Evolutionary conservation across 2,113 vertebrate species (phyloP).

Genomic region (Girardinichthys multiradiatus): DNA sequence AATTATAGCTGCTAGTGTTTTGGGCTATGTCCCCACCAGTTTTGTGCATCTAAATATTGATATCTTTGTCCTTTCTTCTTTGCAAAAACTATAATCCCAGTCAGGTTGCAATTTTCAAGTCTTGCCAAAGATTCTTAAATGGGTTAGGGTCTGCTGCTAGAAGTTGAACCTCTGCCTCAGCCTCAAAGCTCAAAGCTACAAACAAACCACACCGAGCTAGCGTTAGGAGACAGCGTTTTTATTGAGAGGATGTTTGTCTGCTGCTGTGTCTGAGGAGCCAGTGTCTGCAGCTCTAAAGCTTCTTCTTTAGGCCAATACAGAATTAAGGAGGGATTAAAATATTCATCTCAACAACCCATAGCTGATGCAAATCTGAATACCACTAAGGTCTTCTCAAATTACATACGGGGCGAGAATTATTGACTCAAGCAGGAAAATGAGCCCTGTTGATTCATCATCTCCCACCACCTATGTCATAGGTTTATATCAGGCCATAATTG

Average conservation of each 20-base stretch:
- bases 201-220: conserved; percentile 30
- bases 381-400: conserved; percentile 20
- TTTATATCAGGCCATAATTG: conserved; percentile 28
- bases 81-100: neutral
- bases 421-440: conserved; percentile 7
- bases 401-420: conserved; percentile 27
- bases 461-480: neutral
- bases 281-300: conserved; percentile 8
- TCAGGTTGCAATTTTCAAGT: too few relatives aligned
- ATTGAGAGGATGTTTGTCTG: conserved; percentile 41
- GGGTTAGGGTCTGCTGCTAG: too few relatives aligned
- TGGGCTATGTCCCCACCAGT: neutral
- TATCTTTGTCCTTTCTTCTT: neutral
- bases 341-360: conserved; percentile 38
- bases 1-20: neutral
- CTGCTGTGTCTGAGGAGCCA: conserved; percentile 26
- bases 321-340: conserved; percentile 35
- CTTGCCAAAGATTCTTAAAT: too few relatives aligned
- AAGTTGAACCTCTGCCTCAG: too few relatives aligned
- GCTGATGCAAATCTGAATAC: conserved; percentile 52
- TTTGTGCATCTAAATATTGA: neutral
- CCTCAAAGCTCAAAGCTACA: conserved; percentile 35
- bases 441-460: conserved; percentile 13
- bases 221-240: conserved; percentile 38
- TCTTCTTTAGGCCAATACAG: conserved; percentile 11